Conservation (phyloP, 2,888 invertebrate genomes). For the Heliconius cydno region DNA sequence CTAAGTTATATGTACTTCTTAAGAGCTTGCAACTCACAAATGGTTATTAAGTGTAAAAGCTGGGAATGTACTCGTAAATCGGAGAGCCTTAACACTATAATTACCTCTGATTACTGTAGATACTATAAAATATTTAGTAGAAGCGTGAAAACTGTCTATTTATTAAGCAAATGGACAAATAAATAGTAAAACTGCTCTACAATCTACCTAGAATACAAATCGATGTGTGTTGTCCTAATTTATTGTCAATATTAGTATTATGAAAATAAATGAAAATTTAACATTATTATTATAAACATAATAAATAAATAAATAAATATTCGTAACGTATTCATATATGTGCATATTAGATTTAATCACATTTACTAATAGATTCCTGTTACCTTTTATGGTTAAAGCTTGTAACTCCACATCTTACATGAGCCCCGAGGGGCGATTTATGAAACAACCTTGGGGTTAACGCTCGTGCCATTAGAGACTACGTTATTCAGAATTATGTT, state of each 20-base stretch:
- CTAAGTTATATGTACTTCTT: background rate
- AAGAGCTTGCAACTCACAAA: background rate
- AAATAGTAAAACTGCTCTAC: background rate
- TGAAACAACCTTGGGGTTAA: conserved; percentile 9
- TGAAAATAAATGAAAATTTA: too few species aligned
- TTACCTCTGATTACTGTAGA: too few species aligned
- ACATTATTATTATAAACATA: background rate
- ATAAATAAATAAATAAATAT: too few species aligned
- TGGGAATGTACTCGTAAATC: too few species aligned
- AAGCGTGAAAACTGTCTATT: background rate
- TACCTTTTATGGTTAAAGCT: conserved; percentile 10
- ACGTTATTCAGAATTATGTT: background rate
- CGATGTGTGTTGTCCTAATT: background rate
- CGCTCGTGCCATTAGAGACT: conserved; percentile 16
- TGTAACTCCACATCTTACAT: conserved; percentile 15
- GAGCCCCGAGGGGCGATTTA: conserved; percentile 17
- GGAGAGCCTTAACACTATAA: too few species aligned
- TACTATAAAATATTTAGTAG: background rate
- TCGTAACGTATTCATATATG: background rate
- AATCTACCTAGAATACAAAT: background rate
- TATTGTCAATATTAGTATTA: background rate
- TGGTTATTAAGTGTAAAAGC: too few species aligned
- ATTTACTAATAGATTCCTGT: conserved; percentile 1
- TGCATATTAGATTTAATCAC: background rate
- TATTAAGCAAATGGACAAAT: background rate